Conservation (phyloP, 2,113 vertebrate genomes). For the Perccottus glenii region DNA sequence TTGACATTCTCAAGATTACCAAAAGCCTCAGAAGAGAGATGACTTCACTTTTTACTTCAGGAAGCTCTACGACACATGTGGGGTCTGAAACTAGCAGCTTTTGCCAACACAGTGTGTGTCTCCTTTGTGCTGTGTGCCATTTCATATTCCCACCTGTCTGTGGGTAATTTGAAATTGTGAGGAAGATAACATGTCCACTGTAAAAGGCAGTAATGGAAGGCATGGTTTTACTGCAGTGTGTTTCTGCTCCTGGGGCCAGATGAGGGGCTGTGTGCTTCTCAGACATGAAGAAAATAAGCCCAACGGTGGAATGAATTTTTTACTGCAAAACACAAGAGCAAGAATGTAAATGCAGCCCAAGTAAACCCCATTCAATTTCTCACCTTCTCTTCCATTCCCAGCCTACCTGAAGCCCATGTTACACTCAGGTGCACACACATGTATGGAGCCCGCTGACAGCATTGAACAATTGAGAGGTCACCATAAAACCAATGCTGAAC, state of each 20-base stretch:
- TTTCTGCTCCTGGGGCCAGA: conserved; percentile 35
- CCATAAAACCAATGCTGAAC: conserved; percentile 65
- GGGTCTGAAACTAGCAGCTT: background rate
- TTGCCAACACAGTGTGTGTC: background rate
- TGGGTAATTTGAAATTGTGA: conserved; percentile 22
- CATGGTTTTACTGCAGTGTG: conserved; percentile 21
- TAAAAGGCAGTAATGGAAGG: conserved; percentile 29
- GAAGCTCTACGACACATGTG: background rate
- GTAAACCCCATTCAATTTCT: conserved; percentile 22
- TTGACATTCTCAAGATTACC: too few relatives aligned
- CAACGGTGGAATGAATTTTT: conserved; percentile 28
- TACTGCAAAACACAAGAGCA: conserved; percentile 16
- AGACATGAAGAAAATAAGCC: conserved; percentile 22
- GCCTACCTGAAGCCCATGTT: background rate
- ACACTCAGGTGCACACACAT: conserved; percentile 14
- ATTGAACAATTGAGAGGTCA: conserved; percentile 76
- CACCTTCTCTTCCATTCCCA: conserved; percentile 8
- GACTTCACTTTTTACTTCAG: too few relatives aligned
- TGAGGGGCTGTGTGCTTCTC: conserved; percentile 29
- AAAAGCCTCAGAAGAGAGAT: too few relatives aligned
- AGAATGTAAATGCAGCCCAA: conserved; percentile 27
- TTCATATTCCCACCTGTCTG: conserved; percentile 33
- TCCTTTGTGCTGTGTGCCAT: background rate
- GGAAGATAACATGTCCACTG: conserved; percentile 13
- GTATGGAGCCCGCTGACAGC: conserved; percentile 40